Conservation (phyloP, 2,888 invertebrate species). For the Griposia aprilina region DNA sequence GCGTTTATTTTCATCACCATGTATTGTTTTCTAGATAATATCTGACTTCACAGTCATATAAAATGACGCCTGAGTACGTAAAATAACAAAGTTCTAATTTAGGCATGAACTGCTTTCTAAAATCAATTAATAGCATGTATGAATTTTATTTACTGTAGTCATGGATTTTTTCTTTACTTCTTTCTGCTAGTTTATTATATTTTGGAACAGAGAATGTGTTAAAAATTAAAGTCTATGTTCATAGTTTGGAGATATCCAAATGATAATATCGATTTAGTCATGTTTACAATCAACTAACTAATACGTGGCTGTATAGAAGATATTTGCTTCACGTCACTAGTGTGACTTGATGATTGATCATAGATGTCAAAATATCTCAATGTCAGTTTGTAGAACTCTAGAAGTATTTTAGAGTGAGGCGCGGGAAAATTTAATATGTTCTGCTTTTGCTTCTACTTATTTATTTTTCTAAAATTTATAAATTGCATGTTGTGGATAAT, state of each 20-base stretch:
- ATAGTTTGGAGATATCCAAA: background rate
- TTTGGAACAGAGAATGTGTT: background rate
- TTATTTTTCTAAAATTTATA: constrained; percentile 2
- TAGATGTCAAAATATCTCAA: background rate
- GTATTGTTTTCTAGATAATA: constrained; percentile 68
- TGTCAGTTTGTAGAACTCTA: background rate
- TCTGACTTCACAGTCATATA: constrained; percentile 64
- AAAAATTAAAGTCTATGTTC: background rate
- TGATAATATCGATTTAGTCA: constrained; percentile 37
- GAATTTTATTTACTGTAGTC: constrained; percentile 22
- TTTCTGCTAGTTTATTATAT: background rate
- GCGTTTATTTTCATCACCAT: constrained; percentile 59
- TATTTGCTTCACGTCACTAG: constrained; percentile 45
- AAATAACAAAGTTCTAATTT: constrained; percentile 60
- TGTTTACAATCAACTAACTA: constrained; percentile 40
- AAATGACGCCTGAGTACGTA: constrained; percentile 63
- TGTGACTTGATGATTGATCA: background rate
- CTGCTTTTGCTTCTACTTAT: constrained; percentile 31
- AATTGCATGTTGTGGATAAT: constrained; percentile 19
- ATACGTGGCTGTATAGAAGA: constrained; percentile 14
- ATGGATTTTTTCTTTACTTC: constrained; percentile 5
- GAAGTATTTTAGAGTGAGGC: background rate
- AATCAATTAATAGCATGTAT: constrained; percentile 53
- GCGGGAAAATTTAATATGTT: constrained; percentile 41
- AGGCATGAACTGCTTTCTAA: constrained; percentile 62